phyloP scores from a whole-genome alignment of 2,797 vertebrate species.

The Alca torda region DNA sequence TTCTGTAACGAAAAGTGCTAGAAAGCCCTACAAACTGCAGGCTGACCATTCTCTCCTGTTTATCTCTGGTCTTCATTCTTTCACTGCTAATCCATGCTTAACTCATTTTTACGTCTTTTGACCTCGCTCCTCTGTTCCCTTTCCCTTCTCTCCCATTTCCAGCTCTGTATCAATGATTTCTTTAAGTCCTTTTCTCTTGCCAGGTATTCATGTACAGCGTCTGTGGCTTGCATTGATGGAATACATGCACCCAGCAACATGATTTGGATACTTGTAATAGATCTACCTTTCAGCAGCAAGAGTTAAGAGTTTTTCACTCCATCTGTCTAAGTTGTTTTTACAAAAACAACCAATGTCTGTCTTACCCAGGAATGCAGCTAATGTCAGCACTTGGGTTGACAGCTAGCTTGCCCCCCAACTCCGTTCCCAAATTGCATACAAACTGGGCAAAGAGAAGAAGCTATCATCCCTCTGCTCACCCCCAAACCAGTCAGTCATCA shows the following conservation, averaged over 20 bases:
- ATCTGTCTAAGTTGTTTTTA: not conserved
- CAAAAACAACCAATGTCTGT: not conserved
- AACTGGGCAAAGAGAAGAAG: not conserved
- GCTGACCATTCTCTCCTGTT: not conserved
- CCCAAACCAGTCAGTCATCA: not conserved
- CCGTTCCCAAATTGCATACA: not conserved
- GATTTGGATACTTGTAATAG: not conserved
- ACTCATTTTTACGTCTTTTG: not conserved
- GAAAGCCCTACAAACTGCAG: not conserved
- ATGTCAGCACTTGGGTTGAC: not conserved
- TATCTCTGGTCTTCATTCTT: not conserved
- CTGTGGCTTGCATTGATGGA: not conserved
- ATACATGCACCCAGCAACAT: not conserved
- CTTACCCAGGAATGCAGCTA: not conserved
- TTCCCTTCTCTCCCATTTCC: not conserved
- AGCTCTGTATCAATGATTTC: not conserved
- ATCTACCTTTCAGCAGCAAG: not conserved
- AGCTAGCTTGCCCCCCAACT: not conserved
- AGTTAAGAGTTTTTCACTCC: not conserved
- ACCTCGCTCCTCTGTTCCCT: not conserved
- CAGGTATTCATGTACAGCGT: not conserved
- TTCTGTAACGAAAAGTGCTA: not conserved
- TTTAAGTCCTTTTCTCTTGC: not conserved
- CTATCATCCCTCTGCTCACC: not conserved
- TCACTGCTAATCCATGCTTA: not conserved